phyloP scores from a whole-genome alignment of 2,797 vertebrate genomes.

The Gadopsis marmoratus region DNA sequence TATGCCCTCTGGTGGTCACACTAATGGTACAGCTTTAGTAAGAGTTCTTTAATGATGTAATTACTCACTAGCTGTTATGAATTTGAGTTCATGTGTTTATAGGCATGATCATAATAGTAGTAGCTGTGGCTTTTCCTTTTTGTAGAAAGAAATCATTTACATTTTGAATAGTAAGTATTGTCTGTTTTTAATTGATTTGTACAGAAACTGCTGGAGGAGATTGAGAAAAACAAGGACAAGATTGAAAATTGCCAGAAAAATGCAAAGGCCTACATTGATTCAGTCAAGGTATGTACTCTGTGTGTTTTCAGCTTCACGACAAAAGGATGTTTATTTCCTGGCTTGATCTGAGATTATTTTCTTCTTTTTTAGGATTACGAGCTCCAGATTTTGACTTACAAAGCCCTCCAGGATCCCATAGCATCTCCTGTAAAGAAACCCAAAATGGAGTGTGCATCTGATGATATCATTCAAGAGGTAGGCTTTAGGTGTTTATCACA shows the following conservation, averaged over 20 bases:
- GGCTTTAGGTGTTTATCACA: background rate
- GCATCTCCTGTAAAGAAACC: conserved; percentile 93
- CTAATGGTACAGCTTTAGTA: background rate
- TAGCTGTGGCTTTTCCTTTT: background rate
- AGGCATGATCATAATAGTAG: background rate
- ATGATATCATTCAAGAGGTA: conserved; percentile 96
- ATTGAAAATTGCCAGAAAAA: conserved; percentile 92
- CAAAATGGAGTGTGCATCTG: conserved; percentile 92
- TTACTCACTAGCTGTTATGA: background rate
- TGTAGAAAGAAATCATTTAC: background rate
- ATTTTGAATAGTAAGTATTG: background rate
- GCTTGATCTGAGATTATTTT: background rate
- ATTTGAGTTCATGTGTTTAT: background rate
- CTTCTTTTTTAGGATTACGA: conserved; percentile 89
- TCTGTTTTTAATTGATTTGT: background rate
- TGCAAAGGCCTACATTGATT: conserved; percentile 93
- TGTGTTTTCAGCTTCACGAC: background rate
- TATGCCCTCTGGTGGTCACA: conserved; percentile 38
- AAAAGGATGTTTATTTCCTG: accelerated
- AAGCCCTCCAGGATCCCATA: conserved; percentile 91
- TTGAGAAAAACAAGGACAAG: conserved; percentile 89
- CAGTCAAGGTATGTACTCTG: conserved; percentile 89
- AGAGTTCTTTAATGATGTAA: background rate
- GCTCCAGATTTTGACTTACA: conserved; percentile 93
- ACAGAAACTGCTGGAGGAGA: conserved; percentile 93